A percentile compares a stretch with the other conserved stretches of the same genome.
These are phyloP conservation scores for Scaptomyza caliginosa DNA, from an alignment of 2,888 invertebrate species.

Conservation along the genomic window DNA sequence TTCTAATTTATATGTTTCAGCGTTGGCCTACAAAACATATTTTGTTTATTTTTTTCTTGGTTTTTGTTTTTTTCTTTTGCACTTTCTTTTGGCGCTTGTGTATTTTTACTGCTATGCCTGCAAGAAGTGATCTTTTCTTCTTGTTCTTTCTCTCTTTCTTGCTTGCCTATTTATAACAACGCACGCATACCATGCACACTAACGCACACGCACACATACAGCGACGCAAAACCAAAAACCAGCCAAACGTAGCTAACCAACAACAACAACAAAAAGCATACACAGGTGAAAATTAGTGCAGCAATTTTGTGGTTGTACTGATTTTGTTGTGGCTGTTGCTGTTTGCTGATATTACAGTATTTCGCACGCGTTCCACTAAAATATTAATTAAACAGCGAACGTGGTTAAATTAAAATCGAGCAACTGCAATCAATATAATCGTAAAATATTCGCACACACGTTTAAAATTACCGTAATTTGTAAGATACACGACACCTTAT, in stretches of 20 bases:
- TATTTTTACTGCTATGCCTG: slow-evolving; percentile 48
- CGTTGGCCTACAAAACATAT: slow-evolving; percentile 64
- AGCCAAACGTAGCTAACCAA: slow-evolving; percentile 54
- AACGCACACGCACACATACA: slow-evolving; percentile 31
- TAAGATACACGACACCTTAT: background rate
- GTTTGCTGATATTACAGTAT: slow-evolving; percentile 52
- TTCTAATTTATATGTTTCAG: slow-evolving; percentile 67
- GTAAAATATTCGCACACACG: slow-evolving; percentile 2
- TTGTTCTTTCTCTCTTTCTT: slow-evolving; percentile 36
- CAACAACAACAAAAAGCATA: slow-evolving; percentile 30
- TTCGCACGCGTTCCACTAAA: slow-evolving; percentile 45
- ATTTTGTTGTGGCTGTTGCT: slow-evolving; percentile 26
- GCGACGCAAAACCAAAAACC: slow-evolving; percentile 33
- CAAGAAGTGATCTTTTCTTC: slow-evolving; percentile 63
- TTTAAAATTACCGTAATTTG: background rate
- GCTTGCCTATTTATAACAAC: slow-evolving; percentile 68
- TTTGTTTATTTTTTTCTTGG: slow-evolving; percentile 38
- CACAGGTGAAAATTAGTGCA: slow-evolving; percentile 74
- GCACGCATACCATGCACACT: slow-evolving; percentile 55
- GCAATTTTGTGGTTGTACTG: slow-evolving; percentile 43
- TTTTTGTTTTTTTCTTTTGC: slow-evolving; percentile 53
- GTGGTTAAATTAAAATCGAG: slow-evolving; percentile 12
- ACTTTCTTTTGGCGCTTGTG: slow-evolving; percentile 67
- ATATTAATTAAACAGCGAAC: slow-evolving; percentile 22
- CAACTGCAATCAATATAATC: slow-evolving; percentile 13